Evolutionary conservation across 1,140 invertebrate species (phyloP).

Genomic region (Aricia agestis): DNA sequence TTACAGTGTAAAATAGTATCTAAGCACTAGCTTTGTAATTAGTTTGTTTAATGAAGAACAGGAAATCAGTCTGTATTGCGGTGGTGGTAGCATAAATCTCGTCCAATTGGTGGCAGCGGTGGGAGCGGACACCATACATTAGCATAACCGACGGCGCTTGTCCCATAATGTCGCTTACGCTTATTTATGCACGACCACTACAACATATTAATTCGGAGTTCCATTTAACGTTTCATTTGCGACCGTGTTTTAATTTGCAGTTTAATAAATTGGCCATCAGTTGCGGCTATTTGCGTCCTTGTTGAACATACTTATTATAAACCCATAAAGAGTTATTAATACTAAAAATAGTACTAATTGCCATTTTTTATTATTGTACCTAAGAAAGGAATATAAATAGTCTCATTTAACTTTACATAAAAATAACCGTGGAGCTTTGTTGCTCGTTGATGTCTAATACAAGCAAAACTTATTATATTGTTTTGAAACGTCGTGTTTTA

Average conservation of each 20-base stretch:
- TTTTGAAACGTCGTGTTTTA: no score
- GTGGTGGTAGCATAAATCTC: constrained; percentile 29
- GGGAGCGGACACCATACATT: constrained; percentile 41
- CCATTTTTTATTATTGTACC: no score
- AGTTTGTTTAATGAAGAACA: constrained; percentile 19
- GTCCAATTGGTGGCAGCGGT: constrained; percentile 21
- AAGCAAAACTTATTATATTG: no score
- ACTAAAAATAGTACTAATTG: no score
- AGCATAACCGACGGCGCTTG: constrained; percentile 49
- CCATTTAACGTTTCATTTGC: constrained; percentile 12
- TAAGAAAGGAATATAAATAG: no score
- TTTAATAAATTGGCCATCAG: not conserved
- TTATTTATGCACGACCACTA: constrained; percentile 35
- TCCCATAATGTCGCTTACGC: constrained; percentile 37
- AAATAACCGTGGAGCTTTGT: no score
- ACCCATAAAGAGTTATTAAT: not conserved
- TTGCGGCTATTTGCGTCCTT: not conserved
- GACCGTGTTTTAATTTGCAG: constrained; percentile 4
- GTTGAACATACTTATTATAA: not conserved
- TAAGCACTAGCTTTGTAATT: not conserved
- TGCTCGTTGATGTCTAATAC: no score
- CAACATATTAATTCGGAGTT: constrained; percentile 33
- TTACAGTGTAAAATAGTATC: no score
- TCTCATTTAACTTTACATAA: no score
- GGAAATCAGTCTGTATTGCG: constrained; percentile 23